Base-by-base conservation (phyloP, 2,113 vertebrate species). In the Pitta sordida region DNA sequence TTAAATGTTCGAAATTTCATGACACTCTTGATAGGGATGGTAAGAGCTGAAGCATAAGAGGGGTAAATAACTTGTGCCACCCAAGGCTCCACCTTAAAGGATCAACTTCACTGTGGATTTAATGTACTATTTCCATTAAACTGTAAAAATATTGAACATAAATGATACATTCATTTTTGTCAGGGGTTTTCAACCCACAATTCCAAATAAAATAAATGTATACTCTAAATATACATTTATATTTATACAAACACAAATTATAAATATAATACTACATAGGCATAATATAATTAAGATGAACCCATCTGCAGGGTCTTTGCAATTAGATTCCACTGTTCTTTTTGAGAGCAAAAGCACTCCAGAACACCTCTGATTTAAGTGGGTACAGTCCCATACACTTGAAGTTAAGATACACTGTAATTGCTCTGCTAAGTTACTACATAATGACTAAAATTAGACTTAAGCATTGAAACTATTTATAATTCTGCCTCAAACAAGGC, bases 41-140 rank as follows among this genome's bases (percentile, higher is more conserved):
- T 41, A 55, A 68, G 9, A 81, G 7, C 19, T 82, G 44, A 92
- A 60, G 15, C 8, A 18, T 30, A 67, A 70, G 7, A 4, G 19
- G n/a, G 9, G 3, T 55, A 52, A 79, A n/a, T 74, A 80, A 58
- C 6, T 58, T 0, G 0, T 30, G 23, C 44, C 59, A 81, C 20
- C 59, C 14, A 58, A 58, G 26, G 11, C 49, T 75, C 29, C 43
- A 86, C 32, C 27, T 84, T 11, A 43, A 43, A 62, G 29, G 9
- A 77, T 32, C 21, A 51, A 13, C 23, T 37, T 49, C 37, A 44
- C 15, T n/a, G 13, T 26, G 32, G 30, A 58, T 69, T 82, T 53
- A 5, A 67, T 21, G 13, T 26, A 30, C 5, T 93, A 41, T 49
- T 79, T 79, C 37, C n/a, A 49, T 52, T 30, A 27, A 85, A 65